A percentile compares a stretch with the other conserved stretches of the same genome.
phyloP scores from a whole-genome alignment of 2,888 invertebrate species.

The Prosapia bicincta region DNA sequence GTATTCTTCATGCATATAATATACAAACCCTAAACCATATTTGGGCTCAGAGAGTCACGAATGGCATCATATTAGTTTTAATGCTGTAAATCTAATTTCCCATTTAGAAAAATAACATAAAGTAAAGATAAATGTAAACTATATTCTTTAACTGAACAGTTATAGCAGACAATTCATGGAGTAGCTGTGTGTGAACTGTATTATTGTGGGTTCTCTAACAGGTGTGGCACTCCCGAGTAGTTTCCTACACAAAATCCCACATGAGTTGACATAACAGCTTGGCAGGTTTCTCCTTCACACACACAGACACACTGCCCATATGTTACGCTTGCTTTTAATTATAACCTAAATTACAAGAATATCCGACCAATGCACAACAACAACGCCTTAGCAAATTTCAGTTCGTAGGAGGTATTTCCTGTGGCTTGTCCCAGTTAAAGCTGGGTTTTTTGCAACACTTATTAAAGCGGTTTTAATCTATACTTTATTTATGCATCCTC shows the following conservation, averaged over 20 bases:
- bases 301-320: background rate
- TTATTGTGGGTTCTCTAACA: background rate
- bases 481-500: background rate
- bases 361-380: background rate
- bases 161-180: no score
- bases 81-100: no score
- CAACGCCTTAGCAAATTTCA: background rate
- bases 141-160: no score
- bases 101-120: no score
- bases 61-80: no score
- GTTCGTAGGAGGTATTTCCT: background rate
- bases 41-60: no score
- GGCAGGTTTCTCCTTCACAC: constrained; percentile 5
- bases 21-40: no score
- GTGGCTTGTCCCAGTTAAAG: background rate
- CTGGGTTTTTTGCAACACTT: background rate
- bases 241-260: constrained; percentile 15
- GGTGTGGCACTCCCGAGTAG: constrained; percentile 14
- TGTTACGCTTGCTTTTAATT: constrained; percentile 1
- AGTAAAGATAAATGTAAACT: no score
- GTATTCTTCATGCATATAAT: no score
- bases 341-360: background rate
- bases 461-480: background rate
- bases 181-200: background rate
- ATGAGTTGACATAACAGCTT: constrained; percentile 10